These are phyloP conservation scores for Drosophila repletoides DNA, from an alignment of 1,140 invertebrate genomes.

Conservation along the genomic window DNA sequence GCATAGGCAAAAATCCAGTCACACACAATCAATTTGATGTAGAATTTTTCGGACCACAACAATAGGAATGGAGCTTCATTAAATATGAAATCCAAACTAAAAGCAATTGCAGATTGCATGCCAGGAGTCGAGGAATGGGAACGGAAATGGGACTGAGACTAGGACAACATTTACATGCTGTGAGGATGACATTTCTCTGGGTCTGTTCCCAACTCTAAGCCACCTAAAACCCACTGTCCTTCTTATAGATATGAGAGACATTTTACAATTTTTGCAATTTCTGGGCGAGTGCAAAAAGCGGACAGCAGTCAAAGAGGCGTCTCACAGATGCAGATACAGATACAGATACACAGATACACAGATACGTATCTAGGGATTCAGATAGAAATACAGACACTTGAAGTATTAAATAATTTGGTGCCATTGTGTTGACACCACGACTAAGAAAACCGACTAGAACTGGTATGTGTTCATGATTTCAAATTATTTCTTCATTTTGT, in stretches of 20 bases:
- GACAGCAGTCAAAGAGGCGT: constrained; percentile 39
- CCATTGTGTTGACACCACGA: constrained; percentile 75
- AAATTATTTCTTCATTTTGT: constrained; percentile 77
- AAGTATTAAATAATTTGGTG: constrained; percentile 80
- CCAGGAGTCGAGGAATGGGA: constrained; percentile 3
- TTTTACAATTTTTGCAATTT: constrained; percentile 62
- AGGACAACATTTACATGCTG: constrained; percentile 15
- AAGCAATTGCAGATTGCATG: constrained; percentile 59
- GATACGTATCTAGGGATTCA: constrained; percentile 1
- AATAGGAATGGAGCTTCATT: constrained; percentile 67
- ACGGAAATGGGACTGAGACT: not conserved
- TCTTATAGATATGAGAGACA: constrained; percentile 20
- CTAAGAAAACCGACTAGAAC: constrained; percentile 29
- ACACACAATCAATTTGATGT: constrained; percentile 51
- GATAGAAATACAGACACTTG: constrained; percentile 61
- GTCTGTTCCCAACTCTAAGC: not conserved
- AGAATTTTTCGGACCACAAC: constrained; percentile 58
- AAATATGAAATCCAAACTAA: constrained; percentile 71
- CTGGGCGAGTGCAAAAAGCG: constrained; percentile 17
- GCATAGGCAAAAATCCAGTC: constrained; percentile 33
- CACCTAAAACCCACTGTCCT: not conserved
- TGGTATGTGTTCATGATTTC: constrained; percentile 45
- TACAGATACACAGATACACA: constrained; percentile 15
- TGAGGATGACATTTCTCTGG: constrained; percentile 21
- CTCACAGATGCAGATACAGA: constrained; percentile 14